phyloP scores from a whole-genome alignment of 2,888 invertebrate species.

The Pristionchus fissidentatus region DNA sequence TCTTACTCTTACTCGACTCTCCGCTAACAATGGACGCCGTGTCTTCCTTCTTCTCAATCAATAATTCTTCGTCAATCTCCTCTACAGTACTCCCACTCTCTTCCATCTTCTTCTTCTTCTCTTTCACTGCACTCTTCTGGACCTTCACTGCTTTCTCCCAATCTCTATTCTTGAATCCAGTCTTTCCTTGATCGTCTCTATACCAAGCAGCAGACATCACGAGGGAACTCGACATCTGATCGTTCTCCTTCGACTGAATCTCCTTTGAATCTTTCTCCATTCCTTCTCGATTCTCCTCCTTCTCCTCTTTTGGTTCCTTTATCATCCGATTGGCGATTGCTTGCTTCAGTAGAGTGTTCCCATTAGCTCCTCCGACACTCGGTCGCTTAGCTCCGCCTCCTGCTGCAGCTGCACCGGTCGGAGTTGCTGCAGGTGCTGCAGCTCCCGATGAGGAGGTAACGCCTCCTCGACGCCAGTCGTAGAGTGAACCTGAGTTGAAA shows the following conservation, averaged over 20 bases:
- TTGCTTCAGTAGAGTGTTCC: conserved; percentile 69
- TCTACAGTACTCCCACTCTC: conserved; percentile 51
- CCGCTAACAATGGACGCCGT: conserved; percentile 47
- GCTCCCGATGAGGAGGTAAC: background rate
- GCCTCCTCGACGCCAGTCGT: conserved; percentile 48
- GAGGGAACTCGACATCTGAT: conserved; percentile 68
- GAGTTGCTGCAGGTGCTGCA: background rate
- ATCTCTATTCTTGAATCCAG: conserved; percentile 66
- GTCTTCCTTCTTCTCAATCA: conserved; percentile 51
- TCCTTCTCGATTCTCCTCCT: conserved; percentile 11
- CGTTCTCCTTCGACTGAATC: conserved; percentile 51
- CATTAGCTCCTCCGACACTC: conserved; percentile 40
- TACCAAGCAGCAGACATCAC: conserved; percentile 72
- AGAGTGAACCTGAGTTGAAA: conserved; percentile 42
- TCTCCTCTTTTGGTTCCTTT: background rate
- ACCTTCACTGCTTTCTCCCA: conserved; percentile 62
- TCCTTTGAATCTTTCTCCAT: background rate
- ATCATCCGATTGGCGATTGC: conserved; percentile 70
- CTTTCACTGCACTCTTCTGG: conserved; percentile 64
- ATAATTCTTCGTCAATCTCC: conserved; percentile 53
- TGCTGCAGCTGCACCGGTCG: conserved; percentile 5
- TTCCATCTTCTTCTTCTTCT: conserved; percentile 49
- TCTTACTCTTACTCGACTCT: conserved; percentile 51
- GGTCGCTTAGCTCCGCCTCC: conserved; percentile 51
- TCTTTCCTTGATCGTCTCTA: conserved; percentile 70